phyloP scores from a whole-genome alignment of 2,797 vertebrate genomes.

The Scolopax bukidnonensis region DNA sequence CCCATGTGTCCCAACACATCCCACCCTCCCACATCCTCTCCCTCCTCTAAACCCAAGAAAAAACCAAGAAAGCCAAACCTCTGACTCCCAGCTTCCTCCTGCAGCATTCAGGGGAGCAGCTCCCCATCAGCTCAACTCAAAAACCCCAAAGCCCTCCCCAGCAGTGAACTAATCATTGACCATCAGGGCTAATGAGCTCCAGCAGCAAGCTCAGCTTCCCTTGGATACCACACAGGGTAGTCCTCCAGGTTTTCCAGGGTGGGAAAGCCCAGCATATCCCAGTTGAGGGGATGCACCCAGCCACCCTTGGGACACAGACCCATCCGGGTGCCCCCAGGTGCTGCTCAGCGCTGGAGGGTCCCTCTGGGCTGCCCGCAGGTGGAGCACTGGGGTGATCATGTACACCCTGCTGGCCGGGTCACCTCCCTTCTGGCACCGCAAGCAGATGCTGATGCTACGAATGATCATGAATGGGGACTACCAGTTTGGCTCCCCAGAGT shows the following conservation, averaged over 20 bases:
- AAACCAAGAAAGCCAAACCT: neutral
- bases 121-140: neutral
- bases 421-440: constrained; percentile 98
- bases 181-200: neutral
- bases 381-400: constrained; percentile 98
- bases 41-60: neutral
- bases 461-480: constrained; percentile 94
- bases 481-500: constrained; percentile 91
- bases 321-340: accelerated
- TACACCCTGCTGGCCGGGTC: constrained; percentile 95
- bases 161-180: neutral
- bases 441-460: constrained; percentile 97
- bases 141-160: neutral
- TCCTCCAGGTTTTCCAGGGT: neutral
- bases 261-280: neutral
- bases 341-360: neutral
- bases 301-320: accelerated
- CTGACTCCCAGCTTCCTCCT: neutral
- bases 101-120: neutral
- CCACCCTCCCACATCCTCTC: neutral
- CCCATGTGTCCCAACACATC: accelerated
- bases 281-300: accelerated
- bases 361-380: constrained; percentile 75
- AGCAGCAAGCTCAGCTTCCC: neutral
- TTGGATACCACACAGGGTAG: accelerated